Percentiles rank a stretch among this genome's conserved stretches.
Evolutionary conservation across 2,113 vertebrate genomes (phyloP).

Genomic region (Balaeniceps rex): DNA sequence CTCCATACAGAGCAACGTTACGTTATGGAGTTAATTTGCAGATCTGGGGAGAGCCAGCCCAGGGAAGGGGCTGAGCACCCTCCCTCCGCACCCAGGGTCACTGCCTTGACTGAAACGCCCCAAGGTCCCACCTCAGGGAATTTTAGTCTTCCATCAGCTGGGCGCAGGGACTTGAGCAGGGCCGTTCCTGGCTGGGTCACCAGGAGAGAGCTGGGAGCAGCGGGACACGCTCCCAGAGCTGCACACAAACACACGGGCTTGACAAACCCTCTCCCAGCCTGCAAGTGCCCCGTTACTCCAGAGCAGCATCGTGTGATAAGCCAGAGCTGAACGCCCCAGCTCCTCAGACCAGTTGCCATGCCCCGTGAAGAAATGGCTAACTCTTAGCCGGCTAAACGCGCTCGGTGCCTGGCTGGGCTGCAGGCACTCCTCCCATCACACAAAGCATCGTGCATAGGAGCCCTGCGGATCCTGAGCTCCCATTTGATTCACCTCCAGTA

Average conservation of each 20-base stretch:
- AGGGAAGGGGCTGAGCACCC: neutral
- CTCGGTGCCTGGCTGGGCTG: fast-evolving
- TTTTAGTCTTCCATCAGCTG: neutral
- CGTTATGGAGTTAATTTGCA: constrained; percentile 33
- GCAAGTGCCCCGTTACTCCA: neutral
- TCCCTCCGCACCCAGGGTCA: neutral
- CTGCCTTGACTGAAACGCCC: neutral
- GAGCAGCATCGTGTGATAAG: neutral
- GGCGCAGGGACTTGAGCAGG: fast-evolving
- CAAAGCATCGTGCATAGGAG: fast-evolving
- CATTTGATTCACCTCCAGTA: fast-evolving
- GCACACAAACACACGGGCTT: fast-evolving
- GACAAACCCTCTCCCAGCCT: neutral
- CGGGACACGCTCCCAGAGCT: fast-evolving
- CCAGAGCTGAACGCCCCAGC: neutral
- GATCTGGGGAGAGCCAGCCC: neutral
- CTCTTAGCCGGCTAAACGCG: neutral
- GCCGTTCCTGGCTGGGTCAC: neutral
- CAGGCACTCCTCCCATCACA: neutral
- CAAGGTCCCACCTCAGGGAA: no score
- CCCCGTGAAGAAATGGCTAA: fast-evolving
- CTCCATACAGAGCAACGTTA: neutral
- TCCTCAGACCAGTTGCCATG: no score
- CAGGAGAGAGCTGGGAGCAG: neutral
- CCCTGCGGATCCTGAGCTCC: neutral